Conservation (phyloP, 2,888 invertebrate species). For the Gasteruption jaculator region DNA sequence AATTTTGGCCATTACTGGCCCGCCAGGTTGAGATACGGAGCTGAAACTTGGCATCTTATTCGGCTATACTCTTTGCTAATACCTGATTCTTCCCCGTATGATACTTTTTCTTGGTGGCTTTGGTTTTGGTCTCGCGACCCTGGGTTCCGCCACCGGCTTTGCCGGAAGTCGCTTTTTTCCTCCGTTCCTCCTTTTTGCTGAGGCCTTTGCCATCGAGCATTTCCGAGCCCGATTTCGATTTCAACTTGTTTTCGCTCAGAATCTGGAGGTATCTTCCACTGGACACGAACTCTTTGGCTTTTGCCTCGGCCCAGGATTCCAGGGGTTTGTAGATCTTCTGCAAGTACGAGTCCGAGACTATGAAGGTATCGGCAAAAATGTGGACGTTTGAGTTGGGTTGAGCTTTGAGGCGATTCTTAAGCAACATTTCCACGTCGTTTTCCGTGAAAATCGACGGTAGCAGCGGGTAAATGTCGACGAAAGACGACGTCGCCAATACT, state of each 20-base stretch:
- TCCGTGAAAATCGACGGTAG: slow-evolving; percentile 78
- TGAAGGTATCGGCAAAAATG: slow-evolving; percentile 56
- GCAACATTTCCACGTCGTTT: slow-evolving; percentile 70
- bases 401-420: slow-evolving; percentile 62
- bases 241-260: slow-evolving; percentile 64
- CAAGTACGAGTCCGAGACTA: slow-evolving; percentile 56
- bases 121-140: slow-evolving; percentile 93
- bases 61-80: too few species aligned
- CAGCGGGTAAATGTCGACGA: slow-evolving; percentile 75
- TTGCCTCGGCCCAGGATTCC: slow-evolving; percentile 61
- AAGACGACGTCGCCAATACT: slow-evolving; percentile 72
- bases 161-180: slow-evolving; percentile 81
- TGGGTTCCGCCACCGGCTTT: slow-evolving; percentile 91
- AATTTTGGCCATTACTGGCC: too few species aligned
- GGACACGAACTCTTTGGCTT: slow-evolving; percentile 66
- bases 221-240: slow-evolving; percentile 41
- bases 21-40: too few species aligned
- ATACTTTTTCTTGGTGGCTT: slow-evolving; percentile 80
- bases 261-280: slow-evolving; percentile 68
- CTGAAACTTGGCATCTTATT: too few species aligned
- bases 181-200: slow-evolving; percentile 75
- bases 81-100: slow-evolving; percentile 57
- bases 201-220: slow-evolving; percentile 36
- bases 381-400: slow-evolving; percentile 53
- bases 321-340: slow-evolving; percentile 67